Base-by-base conservation (phyloP, 2,113 vertebrate genomes). In the Grus americana region DNA sequence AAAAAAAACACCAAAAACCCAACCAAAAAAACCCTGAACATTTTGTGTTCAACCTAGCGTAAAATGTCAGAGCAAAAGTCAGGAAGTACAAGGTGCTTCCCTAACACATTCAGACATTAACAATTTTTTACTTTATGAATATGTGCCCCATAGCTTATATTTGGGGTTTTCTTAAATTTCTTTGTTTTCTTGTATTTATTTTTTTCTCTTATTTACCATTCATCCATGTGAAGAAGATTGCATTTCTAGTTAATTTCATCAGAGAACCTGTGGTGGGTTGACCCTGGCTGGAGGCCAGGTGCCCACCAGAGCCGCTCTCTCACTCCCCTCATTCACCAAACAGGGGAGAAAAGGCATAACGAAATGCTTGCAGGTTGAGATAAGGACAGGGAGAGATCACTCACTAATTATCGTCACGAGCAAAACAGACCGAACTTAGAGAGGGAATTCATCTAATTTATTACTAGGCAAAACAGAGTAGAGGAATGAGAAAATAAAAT, bases 41-140 rank as follows among this genome's bases (percentile, higher is more conserved):
- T 85, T 82, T 90, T 76, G 71, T 90, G 93, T 80, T 96, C 95
- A 96, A 46, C 62, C 63, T 93, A 79, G 85, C 88, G 92, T 95
- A 86, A 96, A 96, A 96, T 95, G 86, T 93, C 93, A 95, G 95
- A 86, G 50, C 46, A 90, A 82, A 92, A 93, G 88, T 93, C 87
- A 76, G 50, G 85, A 86, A 96, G 62, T 66, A 18, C 24, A 90
- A 93, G 54, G 42, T 76, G 49, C 46, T 96, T 75, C 57, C 62
- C 46, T 86, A 96, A 86, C 50, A 90, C 36, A 59, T 70, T 76
- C 59, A 94, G 92, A 95, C 90, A 94, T 95, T 89, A 94, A 75
- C 18, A 54, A 3, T 10, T 86, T 90, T 93, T 94, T n/a, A 86
- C 90, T 93, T 96, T 93, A 94, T 90, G 85, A 95, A 66, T 86